A percentile compares a stretch with the other conserved stretches of the same genome.
Evolutionary conservation across 2,888 invertebrate species (phyloP).

Genomic region (Patella depressa): DNA sequence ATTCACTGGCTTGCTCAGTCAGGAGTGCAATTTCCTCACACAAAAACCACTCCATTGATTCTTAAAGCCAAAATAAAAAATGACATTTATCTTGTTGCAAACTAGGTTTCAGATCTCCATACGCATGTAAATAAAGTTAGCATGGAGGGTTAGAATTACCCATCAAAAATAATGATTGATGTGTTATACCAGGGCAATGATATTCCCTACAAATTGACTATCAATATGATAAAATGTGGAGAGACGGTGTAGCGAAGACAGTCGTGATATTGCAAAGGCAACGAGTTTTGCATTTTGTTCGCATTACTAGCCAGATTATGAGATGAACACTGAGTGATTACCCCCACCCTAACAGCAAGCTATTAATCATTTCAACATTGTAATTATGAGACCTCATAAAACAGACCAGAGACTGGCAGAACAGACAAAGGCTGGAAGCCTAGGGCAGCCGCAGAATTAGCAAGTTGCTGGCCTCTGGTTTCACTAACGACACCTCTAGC

Average conservation of each 20-base stretch:
- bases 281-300: conserved; percentile 1
- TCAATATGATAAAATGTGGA: not conserved
- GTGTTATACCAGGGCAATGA: not conserved
- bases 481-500: conserved; percentile 6
- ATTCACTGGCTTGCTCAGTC: not conserved
- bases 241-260: not conserved
- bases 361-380: conserved; percentile 10
- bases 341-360: not conserved
- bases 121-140: conserved; percentile 10
- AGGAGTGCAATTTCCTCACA: conserved; percentile 7
- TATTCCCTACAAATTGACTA: conserved; percentile 9
- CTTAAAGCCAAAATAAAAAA: not conserved
- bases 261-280: conserved; percentile 4
- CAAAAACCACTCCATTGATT: conserved; percentile 5
- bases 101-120: not conserved
- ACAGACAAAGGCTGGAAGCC: conserved; percentile 3
- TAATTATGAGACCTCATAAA: conserved; percentile 9
- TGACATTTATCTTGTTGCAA: not conserved
- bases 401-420: not conserved
- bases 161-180: conserved; percentile 10
- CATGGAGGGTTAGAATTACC: conserved; percentile 11
- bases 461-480: conserved; percentile 7
- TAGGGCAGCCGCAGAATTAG: not conserved
- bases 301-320: not conserved
- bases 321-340: conserved; percentile 5